These are phyloP conservation scores for Pelochelys cantorii DNA, from an alignment of 2,797 vertebrate genomes.

Conservation along the genomic window DNA sequence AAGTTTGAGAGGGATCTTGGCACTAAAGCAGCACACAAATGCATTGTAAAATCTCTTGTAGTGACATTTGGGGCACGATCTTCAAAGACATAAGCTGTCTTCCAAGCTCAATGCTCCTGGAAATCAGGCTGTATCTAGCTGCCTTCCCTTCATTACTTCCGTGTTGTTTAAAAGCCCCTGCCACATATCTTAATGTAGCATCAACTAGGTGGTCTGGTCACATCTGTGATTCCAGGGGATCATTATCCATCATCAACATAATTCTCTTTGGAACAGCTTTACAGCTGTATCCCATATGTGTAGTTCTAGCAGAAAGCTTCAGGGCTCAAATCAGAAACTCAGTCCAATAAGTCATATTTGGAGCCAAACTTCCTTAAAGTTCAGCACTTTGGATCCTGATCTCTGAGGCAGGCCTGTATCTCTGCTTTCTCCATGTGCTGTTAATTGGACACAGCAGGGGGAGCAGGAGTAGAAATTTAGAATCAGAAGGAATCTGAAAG, in stretches of 20 bases:
- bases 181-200: neutral
- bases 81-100: fast-evolving
- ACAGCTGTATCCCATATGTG: neutral
- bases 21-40: neutral
- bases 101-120: neutral
- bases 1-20: neutral
- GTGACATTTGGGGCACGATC: fast-evolving
- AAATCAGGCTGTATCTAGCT: neutral
- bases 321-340: neutral
- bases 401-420: neutral
- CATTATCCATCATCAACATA: neutral
- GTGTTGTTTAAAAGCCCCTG: neutral
- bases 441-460: neutral
- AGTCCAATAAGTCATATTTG: neutral
- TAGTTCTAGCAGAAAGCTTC: neutral
- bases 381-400: neutral
- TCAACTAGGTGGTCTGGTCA: neutral
- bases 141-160: neutral
- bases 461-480: neutral
- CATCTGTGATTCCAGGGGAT: neutral
- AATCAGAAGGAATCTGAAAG: neutral
- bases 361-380: neutral
- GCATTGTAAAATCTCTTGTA: fast-evolving
- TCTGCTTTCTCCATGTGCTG: neutral
- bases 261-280: neutral